Conservation (phyloP, 2,113 vertebrate species). For the Pyrgilauda ruficollis region DNA sequence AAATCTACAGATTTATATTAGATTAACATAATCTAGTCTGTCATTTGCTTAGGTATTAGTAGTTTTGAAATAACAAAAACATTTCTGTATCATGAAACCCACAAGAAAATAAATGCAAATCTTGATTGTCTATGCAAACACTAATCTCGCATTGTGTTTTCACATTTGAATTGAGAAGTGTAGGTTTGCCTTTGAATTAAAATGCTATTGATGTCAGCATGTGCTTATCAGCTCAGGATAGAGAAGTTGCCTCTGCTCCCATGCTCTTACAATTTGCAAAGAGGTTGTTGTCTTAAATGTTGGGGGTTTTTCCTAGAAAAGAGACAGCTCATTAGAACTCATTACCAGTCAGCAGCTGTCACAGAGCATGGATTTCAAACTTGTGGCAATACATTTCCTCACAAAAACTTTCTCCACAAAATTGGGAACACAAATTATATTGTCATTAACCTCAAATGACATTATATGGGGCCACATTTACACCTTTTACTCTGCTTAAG, state of each 20-base stretch:
- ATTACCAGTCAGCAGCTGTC: slow-evolving; percentile 72
- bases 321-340: slow-evolving; percentile 72
- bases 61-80: neutral
- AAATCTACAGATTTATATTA: neutral
- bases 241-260: slow-evolving; percentile 27
- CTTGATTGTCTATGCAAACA: slow-evolving; percentile 4
- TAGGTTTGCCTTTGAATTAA: slow-evolving; percentile 56
- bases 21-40: neutral
- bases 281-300: slow-evolving; percentile 59
- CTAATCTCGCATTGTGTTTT: slow-evolving; percentile 17
- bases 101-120: neutral
- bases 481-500: slow-evolving; percentile 48
- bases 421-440: slow-evolving; percentile 67
- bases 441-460: slow-evolving; percentile 65
- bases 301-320: slow-evolving; percentile 52
- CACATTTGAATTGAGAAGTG: slow-evolving; percentile 30
- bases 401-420: slow-evolving; percentile 62
- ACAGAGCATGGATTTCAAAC: slow-evolving; percentile 69
- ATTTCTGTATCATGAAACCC: neutral
- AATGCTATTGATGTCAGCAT: slow-evolving; percentile 59
- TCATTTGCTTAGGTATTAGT: neutral
- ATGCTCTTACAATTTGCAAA: slow-evolving; percentile 61
- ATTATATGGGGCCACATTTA: slow-evolving; percentile 39
- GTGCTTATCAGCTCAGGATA: slow-evolving; percentile 35
- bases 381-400: slow-evolving; percentile 56